Base-by-base conservation (phyloP, 2,113 vertebrate species). In the Pituophis catenifer region DNA sequence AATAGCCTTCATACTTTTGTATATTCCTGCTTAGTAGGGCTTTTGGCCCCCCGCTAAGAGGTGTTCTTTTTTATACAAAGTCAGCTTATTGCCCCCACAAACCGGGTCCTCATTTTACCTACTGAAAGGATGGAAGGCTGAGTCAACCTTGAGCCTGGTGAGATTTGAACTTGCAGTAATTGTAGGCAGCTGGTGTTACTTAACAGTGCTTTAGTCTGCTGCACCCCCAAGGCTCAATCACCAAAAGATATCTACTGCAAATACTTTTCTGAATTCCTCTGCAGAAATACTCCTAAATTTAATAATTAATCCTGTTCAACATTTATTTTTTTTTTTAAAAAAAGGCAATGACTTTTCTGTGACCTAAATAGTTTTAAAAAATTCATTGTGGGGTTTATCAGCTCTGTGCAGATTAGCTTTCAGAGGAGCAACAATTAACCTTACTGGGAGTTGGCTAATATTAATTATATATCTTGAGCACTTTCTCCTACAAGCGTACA, bases 261-360 rank as follows among this genome's bases (percentile, higher is more conserved):
- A 96, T 89, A 95, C 94, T 93, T 97, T 94, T 96, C 94, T 96
- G 97, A 97, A 97, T 97, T 95, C 95, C 96, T 95, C 94, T 97
- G 94, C 96, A 94, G 96, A 97, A 97, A 97, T 95, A 96, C 96
- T 97, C 97, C 95, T 94, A 96, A 97, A 96, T 98, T 98, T 97
- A 38, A 81, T 81, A 21, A 81, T 81, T 98, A 97, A 98, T 98
- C 96, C 97, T 97, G 94, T 93, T 94, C 96, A 93, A 92, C 93
- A 95, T 97, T 98, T 97, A 97, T 98, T 97, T 24, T 44, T 44
- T 44, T 44, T 44, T 44, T 44, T 3, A 86, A 19, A 97, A 97
- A 97, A 95, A 92, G 93, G 96, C 96, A 97, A 96, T 97, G 97
- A 98, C 97, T 98, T 81, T 98, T 98, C 97, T 96, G 96, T 98